A percentile compares a stretch with the other conserved stretches of the same genome.
Evolutionary conservation across 2,888 invertebrate genomes (phyloP).

Genomic region (Caenorhabditis zanzibari): DNA sequence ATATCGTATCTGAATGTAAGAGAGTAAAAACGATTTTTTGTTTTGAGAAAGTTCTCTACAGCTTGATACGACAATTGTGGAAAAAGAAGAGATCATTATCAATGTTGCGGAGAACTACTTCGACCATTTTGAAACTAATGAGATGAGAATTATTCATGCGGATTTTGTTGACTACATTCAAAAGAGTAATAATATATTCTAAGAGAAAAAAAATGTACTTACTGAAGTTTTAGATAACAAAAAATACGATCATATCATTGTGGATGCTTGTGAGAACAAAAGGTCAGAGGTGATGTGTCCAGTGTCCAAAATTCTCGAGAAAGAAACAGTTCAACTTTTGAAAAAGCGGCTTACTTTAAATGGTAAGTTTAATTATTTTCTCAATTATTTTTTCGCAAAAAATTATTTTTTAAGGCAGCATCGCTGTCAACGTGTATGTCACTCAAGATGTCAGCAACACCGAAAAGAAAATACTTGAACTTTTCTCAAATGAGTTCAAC

Average conservation of each 20-base stretch:
- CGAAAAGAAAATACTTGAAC: slow-evolving; percentile 37
- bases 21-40: not conserved
- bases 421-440: slow-evolving; percentile 53
- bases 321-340: slow-evolving; percentile 27
- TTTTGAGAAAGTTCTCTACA: slow-evolving; percentile 17
- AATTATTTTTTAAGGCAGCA: slow-evolving; percentile 9
- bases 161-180: slow-evolving; percentile 53
- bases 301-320: slow-evolving; percentile 29
- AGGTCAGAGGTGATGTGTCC: slow-evolving; percentile 55
- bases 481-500: slow-evolving; percentile 56
- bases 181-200: not conserved
- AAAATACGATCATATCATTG: slow-evolving; percentile 54
- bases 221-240: slow-evolving; percentile 40
- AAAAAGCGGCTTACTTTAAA: slow-evolving; percentile 37
- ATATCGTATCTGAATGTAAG: slow-evolving; percentile 60
- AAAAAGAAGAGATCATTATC: slow-evolving; percentile 64
- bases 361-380: not conserved
- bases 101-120: slow-evolving; percentile 63
- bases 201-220: not conserved
- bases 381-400: too few relatives aligned
- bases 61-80: slow-evolving; percentile 68
- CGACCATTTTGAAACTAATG: slow-evolving; percentile 55
- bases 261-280: slow-evolving; percentile 67
- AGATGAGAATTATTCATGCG: slow-evolving; percentile 44
- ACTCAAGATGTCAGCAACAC: slow-evolving; percentile 13